phyloP scores from a whole-genome alignment of 2,797 vertebrate genomes.

The Sciurus carolinensis region DNA sequence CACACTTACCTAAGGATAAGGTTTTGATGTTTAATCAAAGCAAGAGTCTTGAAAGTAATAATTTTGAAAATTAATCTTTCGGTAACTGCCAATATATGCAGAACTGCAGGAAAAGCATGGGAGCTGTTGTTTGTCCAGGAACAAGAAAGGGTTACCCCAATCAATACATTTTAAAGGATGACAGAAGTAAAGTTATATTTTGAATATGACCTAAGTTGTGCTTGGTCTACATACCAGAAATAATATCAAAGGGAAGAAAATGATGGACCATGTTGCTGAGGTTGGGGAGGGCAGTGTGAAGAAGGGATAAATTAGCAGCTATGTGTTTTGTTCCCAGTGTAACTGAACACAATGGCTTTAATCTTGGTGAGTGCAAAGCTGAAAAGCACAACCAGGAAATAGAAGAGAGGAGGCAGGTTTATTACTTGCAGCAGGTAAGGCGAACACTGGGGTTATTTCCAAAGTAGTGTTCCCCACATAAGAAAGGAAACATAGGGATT shows the following conservation, averaged over 20 bases:
- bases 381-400: neutral
- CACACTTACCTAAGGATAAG: neutral
- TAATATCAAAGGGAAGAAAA: neutral
- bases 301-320: neutral
- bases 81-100: neutral
- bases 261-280: neutral
- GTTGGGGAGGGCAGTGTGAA: neutral
- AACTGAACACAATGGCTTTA: neutral
- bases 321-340: neutral
- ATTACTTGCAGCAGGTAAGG: neutral
- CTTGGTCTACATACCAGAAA: neutral
- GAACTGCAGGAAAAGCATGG: neutral
- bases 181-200: neutral
- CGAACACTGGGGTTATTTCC: neutral
- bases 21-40: neutral
- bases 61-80: neutral
- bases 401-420: neutral
- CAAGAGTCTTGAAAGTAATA: neutral
- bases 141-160: neutral
- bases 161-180: neutral
- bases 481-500: neutral
- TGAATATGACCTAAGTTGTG: neutral
- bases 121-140: neutral
- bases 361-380: neutral
- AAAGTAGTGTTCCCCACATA: too few relatives aligned